Base-by-base conservation (phyloP, 2,888 invertebrate species). In the Noctua janthina region DNA sequence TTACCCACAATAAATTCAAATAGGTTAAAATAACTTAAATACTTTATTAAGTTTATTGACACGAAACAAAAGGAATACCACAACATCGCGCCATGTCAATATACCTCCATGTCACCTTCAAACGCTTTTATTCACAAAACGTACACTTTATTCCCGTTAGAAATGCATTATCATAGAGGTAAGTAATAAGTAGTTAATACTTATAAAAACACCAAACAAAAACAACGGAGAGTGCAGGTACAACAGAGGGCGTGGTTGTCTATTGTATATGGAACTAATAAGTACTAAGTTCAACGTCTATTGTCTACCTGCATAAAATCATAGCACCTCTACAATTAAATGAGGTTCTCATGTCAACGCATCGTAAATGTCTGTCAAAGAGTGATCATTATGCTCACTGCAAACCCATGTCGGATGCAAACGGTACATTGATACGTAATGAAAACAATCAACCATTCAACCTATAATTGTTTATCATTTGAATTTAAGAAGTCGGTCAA, bases 151-250 rank as follows among this genome's bases (percentile, higher is more conserved):
- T 66, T 68, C 59, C 78, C 83, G 69, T 74, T 86, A 66, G 46
- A 59, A 74, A 11, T 54, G 59, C 71, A 86, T 79, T 64, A 29
- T 54, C 8, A 46, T 46, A 43, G 43, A 46, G 46, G 46, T 0
- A 46, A 10, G 46, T 46, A 68, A 51, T 69, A 43, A 43, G 43
- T 43, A 29, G 29, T 29, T 29, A 43, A 1, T 7, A 1, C 43
- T 7, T 43, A 43, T 43, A 43, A 43, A 39, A 43, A 43, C 74
- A 51, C 43, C 43, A 72, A 66, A 68, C 74, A 87, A 91, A 91
- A 90, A 91, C 91, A 89, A 92, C 92, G 92, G 93, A 92, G 83
- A 92, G 93, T 88, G 80, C 86, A 70, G 49, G 39, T 20, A 79
- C 74, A 35, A 20, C 79, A 89, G 91, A 92, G 91, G 93, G 92